A percentile compares a stretch with the other conserved stretches of the same genome.
Evolutionary conservation across 2,888 invertebrate species (phyloP).

Genomic region (Sympetrum striolatum): DNA sequence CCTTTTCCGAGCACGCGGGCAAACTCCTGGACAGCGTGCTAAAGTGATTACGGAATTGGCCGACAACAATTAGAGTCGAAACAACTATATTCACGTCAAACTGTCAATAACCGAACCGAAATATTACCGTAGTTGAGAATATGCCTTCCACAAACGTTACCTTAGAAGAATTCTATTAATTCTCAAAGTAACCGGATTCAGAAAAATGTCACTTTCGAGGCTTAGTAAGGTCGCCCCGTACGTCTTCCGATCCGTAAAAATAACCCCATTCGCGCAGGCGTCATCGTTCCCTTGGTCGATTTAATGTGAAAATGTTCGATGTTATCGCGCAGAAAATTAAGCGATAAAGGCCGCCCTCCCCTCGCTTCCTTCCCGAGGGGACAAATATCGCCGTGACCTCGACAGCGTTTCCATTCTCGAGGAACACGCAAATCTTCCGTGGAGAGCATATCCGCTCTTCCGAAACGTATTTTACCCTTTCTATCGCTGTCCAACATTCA

Average conservation of each 20-base stretch:
- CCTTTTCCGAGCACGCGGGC: too few relatives aligned
- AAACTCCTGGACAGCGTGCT: too few relatives aligned
- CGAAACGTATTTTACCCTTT: neutral
- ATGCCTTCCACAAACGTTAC: too few relatives aligned
- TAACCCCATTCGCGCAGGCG: constrained; percentile 5
- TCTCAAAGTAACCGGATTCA: neutral
- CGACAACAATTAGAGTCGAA: too few relatives aligned
- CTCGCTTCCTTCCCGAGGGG: neutral
- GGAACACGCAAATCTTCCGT: constrained; percentile 1
- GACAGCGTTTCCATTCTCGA: neutral
- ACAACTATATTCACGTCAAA: too few relatives aligned
- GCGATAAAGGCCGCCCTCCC: constrained; percentile 8
- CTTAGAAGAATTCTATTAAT: too few relatives aligned
- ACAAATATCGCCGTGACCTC: constrained; percentile 11
- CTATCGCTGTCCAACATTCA: neutral
- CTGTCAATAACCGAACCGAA: too few relatives aligned
- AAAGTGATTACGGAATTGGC: too few relatives aligned
- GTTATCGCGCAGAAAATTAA: constrained; percentile 18
- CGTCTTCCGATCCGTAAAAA: constrained; percentile 31
- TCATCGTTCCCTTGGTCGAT: constrained; percentile 10
- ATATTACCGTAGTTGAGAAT: too few relatives aligned
- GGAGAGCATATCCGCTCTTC: neutral
- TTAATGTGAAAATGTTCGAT: constrained; percentile 30
- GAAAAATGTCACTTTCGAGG: constrained; percentile 21
- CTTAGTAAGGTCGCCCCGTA: neutral